Base-by-base conservation (phyloP, 2,113 vertebrate genomes). In the Nannospalax galili region DNA sequence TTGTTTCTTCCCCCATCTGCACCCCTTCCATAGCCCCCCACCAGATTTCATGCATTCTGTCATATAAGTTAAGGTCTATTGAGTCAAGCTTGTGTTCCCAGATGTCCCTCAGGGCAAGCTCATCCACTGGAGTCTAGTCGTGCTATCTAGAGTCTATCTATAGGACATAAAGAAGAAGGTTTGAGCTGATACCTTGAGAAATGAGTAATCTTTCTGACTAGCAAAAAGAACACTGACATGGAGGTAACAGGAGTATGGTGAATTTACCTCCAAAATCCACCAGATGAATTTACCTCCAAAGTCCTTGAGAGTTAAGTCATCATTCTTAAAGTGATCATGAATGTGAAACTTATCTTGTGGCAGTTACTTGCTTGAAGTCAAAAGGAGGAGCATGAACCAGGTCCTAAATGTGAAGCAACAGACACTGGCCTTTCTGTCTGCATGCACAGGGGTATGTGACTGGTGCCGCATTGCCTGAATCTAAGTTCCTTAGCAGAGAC, bases 241-340 rank as follows among this genome's bases (percentile, higher is more conserved):
- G 32, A 91, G 4, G 10, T 93, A 62, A 90, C 64, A 67, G 79
- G 69, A 48, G n/a, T 73, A 6, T 40, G 16, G 45, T 56, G n/a
- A n/a, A n/a, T n/a, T n/a, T n/a, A n/a, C n/a, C n/a, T n/a, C n/a
- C n/a, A n/a, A n/a, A n/a, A n/a, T n/a, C n/a, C 32, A 81, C 7
- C 16, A 91, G 69, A 80, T 79, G 64, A 87, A 94, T 73, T 73
- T 81, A 62, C 42, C 52, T 22, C 22, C 9, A 42, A 79, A 67
- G 37, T 16, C 7, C 2, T 15, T 62, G 22, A 85, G 58, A 82
- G 17, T 87, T 60, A 48, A 80, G 16, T 37, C 7, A 56, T 0
- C 37, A 65, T 94, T 91, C 60, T 85, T 89, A 77, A 91, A 40
- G 3, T 26, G n/a, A n/a, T n/a, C n/a, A n/a, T 91, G 45, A 70